These are phyloP conservation scores for Tympanuchus pallidicinctus DNA, from an alignment of 2,113 vertebrate genomes.

Conservation along the genomic window DNA sequence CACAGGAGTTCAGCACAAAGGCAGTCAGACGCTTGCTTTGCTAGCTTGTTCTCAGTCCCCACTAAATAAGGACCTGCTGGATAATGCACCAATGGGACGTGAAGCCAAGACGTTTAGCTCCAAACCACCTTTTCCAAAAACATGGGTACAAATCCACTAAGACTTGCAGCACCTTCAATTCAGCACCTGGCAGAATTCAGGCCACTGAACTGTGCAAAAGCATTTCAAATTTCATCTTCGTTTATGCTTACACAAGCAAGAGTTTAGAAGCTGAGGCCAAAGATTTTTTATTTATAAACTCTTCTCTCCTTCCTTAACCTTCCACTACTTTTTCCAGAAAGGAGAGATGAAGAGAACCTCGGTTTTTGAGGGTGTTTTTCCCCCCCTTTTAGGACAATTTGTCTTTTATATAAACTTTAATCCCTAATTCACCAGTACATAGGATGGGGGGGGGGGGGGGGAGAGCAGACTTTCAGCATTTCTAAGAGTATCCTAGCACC, in stretches of 20 bases:
- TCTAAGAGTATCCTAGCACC: slow-evolving; percentile 73
- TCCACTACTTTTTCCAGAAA: slow-evolving; percentile 1
- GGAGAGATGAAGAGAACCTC: not conserved
- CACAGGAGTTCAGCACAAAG: not conserved
- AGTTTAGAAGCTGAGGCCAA: not conserved
- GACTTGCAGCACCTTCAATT: not conserved
- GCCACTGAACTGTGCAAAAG: slow-evolving; percentile 9
- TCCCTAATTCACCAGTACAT: slow-evolving; percentile 61
- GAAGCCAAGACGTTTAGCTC: not conserved
- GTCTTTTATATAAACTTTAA: slow-evolving; percentile 61
- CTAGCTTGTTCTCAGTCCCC: not conserved
- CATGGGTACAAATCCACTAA: not conserved
- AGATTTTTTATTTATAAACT: slow-evolving; percentile 52
- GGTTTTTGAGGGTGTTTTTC: not conserved
- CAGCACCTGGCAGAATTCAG: slow-evolving; percentile 20
- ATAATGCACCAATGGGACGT: not conserved
- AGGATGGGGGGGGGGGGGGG: not conserved
- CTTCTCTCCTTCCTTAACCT: not conserved
- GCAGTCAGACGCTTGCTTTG: not conserved
- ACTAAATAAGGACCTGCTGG: not conserved
- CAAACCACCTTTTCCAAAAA: not conserved
- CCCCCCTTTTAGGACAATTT: slow-evolving; percentile 28
- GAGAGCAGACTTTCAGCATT: slow-evolving; percentile 64
- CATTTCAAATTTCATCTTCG: slow-evolving; percentile 9
- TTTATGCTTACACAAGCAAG: slow-evolving; percentile 22